Evolutionary conservation across 2,888 invertebrate species (phyloP).

Genomic region (Conus canariensis): DNA sequence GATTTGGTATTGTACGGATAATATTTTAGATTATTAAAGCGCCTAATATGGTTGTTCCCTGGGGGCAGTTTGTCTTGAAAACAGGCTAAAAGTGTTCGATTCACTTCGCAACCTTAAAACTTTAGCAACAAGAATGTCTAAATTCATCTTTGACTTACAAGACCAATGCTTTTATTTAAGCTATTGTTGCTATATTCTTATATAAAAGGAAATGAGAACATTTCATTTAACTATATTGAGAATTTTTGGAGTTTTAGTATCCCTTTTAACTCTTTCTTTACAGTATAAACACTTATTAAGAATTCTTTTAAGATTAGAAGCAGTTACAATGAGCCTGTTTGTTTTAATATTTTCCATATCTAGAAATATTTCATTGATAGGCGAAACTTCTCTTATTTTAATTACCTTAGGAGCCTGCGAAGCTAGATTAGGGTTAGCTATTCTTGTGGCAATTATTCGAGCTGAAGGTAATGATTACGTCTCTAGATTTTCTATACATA

Average conservation of each 20-base stretch:
- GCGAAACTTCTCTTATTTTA: background rate
- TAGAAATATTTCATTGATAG: background rate
- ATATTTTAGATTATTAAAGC: slow-evolving; percentile 34
- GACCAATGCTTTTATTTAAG: slow-evolving; percentile 54
- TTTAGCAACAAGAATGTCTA: slow-evolving; percentile 39
- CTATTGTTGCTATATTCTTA: background rate
- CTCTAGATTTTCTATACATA: slow-evolving; percentile 82
- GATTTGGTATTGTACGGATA: background rate
- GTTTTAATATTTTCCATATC: background rate
- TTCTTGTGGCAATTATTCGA: slow-evolving; percentile 84
- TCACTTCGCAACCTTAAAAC: slow-evolving; percentile 35
- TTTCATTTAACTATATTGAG: background rate
- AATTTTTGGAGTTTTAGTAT: background rate
- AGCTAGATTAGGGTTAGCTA: slow-evolving; percentile 83
- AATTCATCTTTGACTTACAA: slow-evolving; percentile 59
- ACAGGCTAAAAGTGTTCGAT: slow-evolving; percentile 37
- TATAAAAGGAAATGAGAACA: background rate
- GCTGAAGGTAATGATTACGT: slow-evolving; percentile 85
- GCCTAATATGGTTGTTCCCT: background rate
- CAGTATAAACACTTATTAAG: slow-evolving; percentile 56
- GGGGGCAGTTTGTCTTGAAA: slow-evolving; percentile 34
- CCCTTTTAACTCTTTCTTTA: slow-evolving; percentile 24
- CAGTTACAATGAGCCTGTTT: background rate
- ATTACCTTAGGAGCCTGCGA: background rate
- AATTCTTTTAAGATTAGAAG: background rate